A percentile compares a stretch with the other conserved stretches of the same genome.
Evolutionary conservation across 2,113 vertebrate genomes (phyloP).

Genomic region (Chelonoidis abingdonii): DNA sequence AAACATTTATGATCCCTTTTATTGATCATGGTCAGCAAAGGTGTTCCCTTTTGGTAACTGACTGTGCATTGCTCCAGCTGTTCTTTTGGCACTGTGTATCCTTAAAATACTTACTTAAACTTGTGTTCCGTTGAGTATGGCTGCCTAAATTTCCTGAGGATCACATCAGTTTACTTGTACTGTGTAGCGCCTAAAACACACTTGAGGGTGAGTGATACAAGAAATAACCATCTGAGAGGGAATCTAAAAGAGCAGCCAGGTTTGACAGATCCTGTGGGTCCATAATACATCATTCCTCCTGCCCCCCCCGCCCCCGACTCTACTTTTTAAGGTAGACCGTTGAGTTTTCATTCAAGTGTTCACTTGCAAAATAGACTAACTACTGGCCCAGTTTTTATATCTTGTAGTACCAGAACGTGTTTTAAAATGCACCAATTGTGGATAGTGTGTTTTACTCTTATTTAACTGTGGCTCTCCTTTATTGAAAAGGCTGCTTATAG

Average conservation of each 20-base stretch:
- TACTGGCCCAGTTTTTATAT: background rate
- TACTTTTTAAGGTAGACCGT: background rate
- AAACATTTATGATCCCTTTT: background rate
- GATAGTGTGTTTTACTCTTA: background rate
- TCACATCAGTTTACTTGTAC: background rate
- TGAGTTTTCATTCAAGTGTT: background rate
- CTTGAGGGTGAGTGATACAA: background rate
- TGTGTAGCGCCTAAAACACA: background rate
- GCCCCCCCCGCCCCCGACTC: background rate
- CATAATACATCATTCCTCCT: background rate
- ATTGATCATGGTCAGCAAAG: background rate
- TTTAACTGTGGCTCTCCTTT: background rate
- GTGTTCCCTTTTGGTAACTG: background rate
- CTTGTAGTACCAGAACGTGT: background rate
- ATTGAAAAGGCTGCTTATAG: background rate
- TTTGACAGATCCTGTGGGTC: background rate
- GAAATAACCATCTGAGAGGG: background rate
- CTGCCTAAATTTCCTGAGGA: background rate
- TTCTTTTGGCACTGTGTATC: rapidly evolving
- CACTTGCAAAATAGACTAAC: background rate
- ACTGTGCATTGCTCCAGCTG: background rate
- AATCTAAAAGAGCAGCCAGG: background rate
- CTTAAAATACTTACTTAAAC: rapidly evolving
- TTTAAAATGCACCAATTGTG: background rate
- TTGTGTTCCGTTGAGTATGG: rapidly evolving